Evolutionary conservation across 1,140 invertebrate species (phyloP).

Genomic region (Thaumetopoea pityocampa): DNA sequence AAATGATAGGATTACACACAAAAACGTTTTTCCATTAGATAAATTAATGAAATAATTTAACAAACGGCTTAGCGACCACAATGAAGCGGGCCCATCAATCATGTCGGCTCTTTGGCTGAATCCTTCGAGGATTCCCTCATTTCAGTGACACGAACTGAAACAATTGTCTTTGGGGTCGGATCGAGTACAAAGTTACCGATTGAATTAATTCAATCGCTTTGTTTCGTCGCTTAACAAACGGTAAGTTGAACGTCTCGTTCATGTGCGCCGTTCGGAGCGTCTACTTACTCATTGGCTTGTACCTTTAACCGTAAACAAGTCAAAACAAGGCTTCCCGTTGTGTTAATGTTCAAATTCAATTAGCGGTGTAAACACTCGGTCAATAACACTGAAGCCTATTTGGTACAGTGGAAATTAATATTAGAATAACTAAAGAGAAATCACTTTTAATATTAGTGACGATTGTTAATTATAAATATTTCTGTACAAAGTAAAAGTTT

Average conservation of each 20-base stretch:
- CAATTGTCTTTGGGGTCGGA: conserved; percentile 58
- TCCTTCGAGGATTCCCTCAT: conserved; percentile 56
- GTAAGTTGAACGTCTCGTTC: conserved; percentile 51
- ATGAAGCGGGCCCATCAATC: conserved; percentile 38
- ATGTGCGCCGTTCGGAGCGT: conserved; percentile 3
- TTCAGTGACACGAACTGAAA: conserved; percentile 53
- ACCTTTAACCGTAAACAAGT: conserved; percentile 6
- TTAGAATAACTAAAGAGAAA: no score
- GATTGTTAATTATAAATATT: no score
- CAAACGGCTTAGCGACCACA: no score
- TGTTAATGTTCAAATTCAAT: no score
- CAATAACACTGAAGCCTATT: no score
- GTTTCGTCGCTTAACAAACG: conserved; percentile 54
- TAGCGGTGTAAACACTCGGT: no score
- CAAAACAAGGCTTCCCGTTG: conserved; percentile 2
- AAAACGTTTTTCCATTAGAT: no score
- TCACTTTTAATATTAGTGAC: no score
- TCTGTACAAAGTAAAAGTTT: no score
- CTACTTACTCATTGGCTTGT: conserved; percentile 5
- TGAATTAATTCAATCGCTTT: conserved; percentile 70
- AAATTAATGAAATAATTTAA: no score
- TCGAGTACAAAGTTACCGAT: conserved; percentile 63
- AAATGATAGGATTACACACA: no score
- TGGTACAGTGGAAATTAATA: no score
- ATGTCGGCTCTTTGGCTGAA: conserved; percentile 46